A percentile compares a stretch with the other conserved stretches of the same genome.
Conservation (phyloP, 2,113 vertebrate genomes). For the Rhea pennata region DNA sequence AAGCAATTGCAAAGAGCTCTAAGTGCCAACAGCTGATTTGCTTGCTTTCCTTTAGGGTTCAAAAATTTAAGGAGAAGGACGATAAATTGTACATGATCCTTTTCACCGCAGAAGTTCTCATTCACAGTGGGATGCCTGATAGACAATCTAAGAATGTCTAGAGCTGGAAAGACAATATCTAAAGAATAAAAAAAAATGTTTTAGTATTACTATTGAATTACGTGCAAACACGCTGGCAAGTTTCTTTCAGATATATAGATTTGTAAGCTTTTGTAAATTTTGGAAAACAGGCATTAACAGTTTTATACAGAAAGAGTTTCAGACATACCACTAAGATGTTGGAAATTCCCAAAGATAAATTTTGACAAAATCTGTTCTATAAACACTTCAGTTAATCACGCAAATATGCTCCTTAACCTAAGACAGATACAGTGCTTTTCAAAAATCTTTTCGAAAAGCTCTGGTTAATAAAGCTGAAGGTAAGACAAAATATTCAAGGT, state of each 20-base stretch:
- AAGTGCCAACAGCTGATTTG: constrained; percentile 94
- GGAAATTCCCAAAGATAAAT: background rate
- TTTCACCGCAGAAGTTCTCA: constrained; percentile 90
- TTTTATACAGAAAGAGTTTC: background rate
- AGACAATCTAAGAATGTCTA: constrained; percentile 95
- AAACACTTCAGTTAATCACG: background rate
- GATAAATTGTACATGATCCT: constrained; percentile 87
- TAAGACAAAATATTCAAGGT: background rate
- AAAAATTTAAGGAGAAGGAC: constrained; percentile 90
- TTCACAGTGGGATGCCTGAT: constrained; percentile 92
- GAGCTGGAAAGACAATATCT: constrained; percentile 96
- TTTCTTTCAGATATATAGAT: background rate
- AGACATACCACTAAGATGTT: background rate
- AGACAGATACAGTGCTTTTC: background rate
- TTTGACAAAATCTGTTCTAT: background rate
- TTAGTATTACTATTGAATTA: constrained; percentile 9
- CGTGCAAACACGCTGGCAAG: background rate
- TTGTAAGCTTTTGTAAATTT: background rate
- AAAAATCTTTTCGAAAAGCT: background rate
- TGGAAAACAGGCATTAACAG: background rate
- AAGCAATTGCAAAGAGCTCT: constrained; percentile 98
- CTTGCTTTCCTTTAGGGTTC: constrained; percentile 87
- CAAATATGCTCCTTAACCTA: background rate
- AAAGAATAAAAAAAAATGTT: constrained; percentile 36
- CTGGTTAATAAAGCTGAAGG: background rate